Base-by-base conservation (phyloP, 2,797 vertebrate species). In the Botia almorhae region DNA sequence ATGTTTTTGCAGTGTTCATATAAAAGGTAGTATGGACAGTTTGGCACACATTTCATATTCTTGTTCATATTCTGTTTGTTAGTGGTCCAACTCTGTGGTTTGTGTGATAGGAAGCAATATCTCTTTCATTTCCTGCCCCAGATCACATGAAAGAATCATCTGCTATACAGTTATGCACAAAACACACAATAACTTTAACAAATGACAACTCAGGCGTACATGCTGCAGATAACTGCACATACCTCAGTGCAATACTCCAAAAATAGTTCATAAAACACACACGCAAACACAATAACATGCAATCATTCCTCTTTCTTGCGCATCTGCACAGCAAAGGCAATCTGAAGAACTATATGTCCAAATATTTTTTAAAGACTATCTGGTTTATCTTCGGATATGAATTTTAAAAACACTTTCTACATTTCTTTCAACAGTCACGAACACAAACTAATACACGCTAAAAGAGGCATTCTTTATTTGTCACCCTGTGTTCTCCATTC, bases 401-500 rank as follows among this genome's bases (percentile, higher is more conserved):
- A 29, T 29, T 29, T 16, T 33, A 6, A 29, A 63, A 63, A 63
- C 14, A 46, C 10, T 33, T 63, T 60, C 4, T 26, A 26, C 21
- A 60, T 1, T 26, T 63, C 26, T 63, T 63, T 63, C 26, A 63
- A 50, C 13, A 39, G 3, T 8, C 2, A 21, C 46, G 17, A 13
- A 69, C 23, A 29, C 12, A n/a, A 19, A 46, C 39, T 48, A 13
- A 51, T 16, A 12, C 48, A n/a, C 17, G 36, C 69, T 17, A 17
- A 75, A 2, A 33, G 5, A 60, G 11, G 19, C 13, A 71, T 63
- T 26, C 10, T 46, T 11, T 11, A 60, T 78, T 26, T 51, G 76
- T 43, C 76, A 70, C 56, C 29, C 58, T 65, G 19, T 10, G 21
- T 73, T 67, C 60, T 13, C 78, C 69, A 80, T 72, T 80, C 69